Evolutionary conservation across 2,113 vertebrate species (phyloP), one percentile per base, ranked within the genome.

Genomic region (Mastomys natalensis): DNA sequence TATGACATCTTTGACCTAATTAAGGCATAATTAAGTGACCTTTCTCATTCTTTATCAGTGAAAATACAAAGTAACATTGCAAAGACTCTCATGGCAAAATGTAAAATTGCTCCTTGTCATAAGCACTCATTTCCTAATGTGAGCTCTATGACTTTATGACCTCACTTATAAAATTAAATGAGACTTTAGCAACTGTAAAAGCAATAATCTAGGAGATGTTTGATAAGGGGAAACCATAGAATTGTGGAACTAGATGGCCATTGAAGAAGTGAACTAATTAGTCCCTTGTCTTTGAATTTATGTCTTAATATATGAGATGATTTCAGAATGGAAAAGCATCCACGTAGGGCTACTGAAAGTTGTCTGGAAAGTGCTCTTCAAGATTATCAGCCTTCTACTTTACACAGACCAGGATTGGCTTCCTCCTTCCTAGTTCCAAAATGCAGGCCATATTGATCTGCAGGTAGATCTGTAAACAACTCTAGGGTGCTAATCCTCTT

Each of bases 111-210:
- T 81, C 72, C 90, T 76, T 94, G 94, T 0, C 5, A n/a, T 62
- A 89, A 94, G 48, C 1, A 1, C 12, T 3, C 34, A 55, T 51
- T 94, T 96, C 72, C 91, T 89, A 40, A 66, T 6, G 11, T 76
- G 62, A 85, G 72, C 3, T 64, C 45, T 22, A 40, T 70, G 64
- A 87, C 91, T 94, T 89, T 90, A 73, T 95, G 64, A 88, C 62
- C 76, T 81, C 68, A 72, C 7, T 82, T 58, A 74, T 73, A 53
- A 84, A 96, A 84, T 51, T 5, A 80, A 94, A 87, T 86, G 5
- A 85, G 19, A 7, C 77, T 89, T 92, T 80, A 86, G 58, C 55
- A 90, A 80, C 15, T 89, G 58, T 74, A 58, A 89, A 85, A 93
- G 91, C 89, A 95, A 89, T 87, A 43, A 86, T 48, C 29, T 48